These are phyloP conservation scores for Camponotus floridanus DNA, from an alignment of 1,140 invertebrate species.

Conservation along the genomic window DNA sequence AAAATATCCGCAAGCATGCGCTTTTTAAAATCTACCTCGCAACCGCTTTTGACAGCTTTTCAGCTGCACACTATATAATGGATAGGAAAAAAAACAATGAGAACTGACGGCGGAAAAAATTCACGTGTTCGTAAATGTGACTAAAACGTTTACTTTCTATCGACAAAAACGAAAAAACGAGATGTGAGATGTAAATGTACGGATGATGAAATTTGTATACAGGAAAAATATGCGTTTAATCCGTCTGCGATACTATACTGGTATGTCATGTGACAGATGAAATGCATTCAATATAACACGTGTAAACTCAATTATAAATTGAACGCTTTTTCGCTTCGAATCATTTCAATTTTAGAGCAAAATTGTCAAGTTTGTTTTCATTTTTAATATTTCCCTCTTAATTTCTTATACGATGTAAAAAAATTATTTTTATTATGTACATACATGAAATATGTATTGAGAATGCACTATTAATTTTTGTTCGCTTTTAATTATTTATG, in stretches of 20 bases:
- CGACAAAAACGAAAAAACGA: conserved; percentile 27
- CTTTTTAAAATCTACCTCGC: conserved; percentile 13
- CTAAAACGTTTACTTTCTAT: conserved; percentile 28
- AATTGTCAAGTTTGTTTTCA: background rate
- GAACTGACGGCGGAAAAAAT: conserved; percentile 11
- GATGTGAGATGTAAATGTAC: conserved; percentile 15
- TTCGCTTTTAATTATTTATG: conserved; percentile 26
- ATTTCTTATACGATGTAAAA: background rate
- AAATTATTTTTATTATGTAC: conserved; percentile 5
- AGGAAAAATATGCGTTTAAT: conserved; percentile 44
- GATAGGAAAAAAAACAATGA: conserved; percentile 38
- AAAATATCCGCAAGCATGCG: conserved; percentile 30
- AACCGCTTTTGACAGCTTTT: conserved; percentile 53
- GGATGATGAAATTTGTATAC: conserved; percentile 36
- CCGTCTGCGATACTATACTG: background rate
- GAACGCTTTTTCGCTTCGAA: background rate
- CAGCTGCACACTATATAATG: background rate
- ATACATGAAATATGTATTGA: background rate
- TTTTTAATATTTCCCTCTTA: background rate
- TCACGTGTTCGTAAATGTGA: conserved; percentile 15
- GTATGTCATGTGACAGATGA: conserved; percentile 23
- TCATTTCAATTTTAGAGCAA: background rate
- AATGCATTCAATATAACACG: background rate
- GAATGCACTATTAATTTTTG: background rate
- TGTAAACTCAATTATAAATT: background rate